Evolutionary conservation across 2,888 invertebrate species (phyloP).

Genomic region (Polylopha cassiicola): DNA sequence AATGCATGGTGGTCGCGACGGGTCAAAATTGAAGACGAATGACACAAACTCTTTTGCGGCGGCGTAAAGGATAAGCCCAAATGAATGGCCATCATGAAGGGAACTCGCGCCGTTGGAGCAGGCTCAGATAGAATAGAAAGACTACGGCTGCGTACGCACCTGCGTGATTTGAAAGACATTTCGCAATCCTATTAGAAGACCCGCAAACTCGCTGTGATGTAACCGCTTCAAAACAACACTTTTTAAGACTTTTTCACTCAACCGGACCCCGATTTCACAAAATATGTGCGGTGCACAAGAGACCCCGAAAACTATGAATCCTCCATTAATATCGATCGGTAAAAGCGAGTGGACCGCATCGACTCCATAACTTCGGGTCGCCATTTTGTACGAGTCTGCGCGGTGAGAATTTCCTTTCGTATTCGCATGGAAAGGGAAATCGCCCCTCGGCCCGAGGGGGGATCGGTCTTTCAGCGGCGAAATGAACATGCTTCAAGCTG

Average conservation of each 20-base stretch:
- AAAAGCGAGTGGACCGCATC: constrained; percentile 67
- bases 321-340: constrained; percentile 82
- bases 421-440: constrained; percentile 68
- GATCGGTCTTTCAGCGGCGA: constrained; percentile 46
- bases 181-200: constrained; percentile 66
- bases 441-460: constrained; percentile 70
- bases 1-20: constrained; percentile 55
- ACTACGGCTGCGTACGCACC: constrained; percentile 98
- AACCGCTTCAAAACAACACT: constrained; percentile 70
- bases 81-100: constrained; percentile 76
- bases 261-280: constrained; percentile 61
- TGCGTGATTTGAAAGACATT: constrained; percentile 84
- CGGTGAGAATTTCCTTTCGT: constrained; percentile 65
- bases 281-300: constrained; percentile 61
- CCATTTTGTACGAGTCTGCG: constrained; percentile 85
- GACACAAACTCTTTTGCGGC: constrained; percentile 75
- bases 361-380: constrained; percentile 75
- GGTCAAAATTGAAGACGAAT: constrained; percentile 66
- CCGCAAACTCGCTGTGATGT: constrained; percentile 69
- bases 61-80: constrained; percentile 76
- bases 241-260: constrained; percentile 63
- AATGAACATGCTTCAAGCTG: constrained; percentile 23
- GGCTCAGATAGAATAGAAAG: constrained; percentile 90
- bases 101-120: constrained; percentile 85
- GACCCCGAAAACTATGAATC: constrained; percentile 70